Conservation (phyloP, 2,888 invertebrate genomes). For the Pedicia rivosa region DNA sequence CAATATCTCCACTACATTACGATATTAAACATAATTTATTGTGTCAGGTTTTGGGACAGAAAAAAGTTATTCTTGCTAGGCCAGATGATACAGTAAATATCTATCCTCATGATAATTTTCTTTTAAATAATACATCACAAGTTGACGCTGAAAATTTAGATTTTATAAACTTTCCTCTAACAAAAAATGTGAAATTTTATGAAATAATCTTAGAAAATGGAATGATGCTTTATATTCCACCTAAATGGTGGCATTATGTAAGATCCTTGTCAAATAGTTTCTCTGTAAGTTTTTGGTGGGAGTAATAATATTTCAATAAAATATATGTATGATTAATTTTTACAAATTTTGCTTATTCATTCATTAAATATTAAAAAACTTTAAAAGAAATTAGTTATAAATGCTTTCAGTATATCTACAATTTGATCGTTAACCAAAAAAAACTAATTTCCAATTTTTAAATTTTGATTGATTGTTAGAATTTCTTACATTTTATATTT, state of each 20-base stretch:
- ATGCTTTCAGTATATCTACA: no score
- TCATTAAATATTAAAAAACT: no score
- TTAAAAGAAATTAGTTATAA: no score
- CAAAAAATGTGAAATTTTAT: constrained; percentile 41
- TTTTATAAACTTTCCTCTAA: constrained; percentile 52
- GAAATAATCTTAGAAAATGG: constrained; percentile 64
- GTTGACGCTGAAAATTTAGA: constrained; percentile 73
- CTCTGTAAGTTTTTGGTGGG: constrained; percentile 97
- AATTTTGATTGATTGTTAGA: no score
- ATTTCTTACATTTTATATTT: no score
- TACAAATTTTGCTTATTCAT: no score
- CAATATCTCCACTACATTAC: constrained; percentile 87
- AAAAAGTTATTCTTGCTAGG: constrained; percentile 72
- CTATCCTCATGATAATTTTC: constrained; percentile 62
- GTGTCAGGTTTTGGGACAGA: constrained; percentile 77
- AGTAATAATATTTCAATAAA: constrained; percentile 37
- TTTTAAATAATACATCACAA: constrained; percentile 80
- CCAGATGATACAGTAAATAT: constrained; percentile 51
- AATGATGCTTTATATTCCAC: constrained; percentile 87
- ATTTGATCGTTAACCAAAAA: no score
- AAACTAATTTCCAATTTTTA: no score
- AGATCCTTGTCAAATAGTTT: constrained; percentile 76
- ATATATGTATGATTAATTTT: no score
- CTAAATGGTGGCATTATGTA: constrained; percentile 96
- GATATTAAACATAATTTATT: constrained; percentile 90